These are phyloP conservation scores for Cephalopachus bancanus DNA, from an alignment of 2,797 vertebrate genomes.

Conservation along the genomic window DNA sequence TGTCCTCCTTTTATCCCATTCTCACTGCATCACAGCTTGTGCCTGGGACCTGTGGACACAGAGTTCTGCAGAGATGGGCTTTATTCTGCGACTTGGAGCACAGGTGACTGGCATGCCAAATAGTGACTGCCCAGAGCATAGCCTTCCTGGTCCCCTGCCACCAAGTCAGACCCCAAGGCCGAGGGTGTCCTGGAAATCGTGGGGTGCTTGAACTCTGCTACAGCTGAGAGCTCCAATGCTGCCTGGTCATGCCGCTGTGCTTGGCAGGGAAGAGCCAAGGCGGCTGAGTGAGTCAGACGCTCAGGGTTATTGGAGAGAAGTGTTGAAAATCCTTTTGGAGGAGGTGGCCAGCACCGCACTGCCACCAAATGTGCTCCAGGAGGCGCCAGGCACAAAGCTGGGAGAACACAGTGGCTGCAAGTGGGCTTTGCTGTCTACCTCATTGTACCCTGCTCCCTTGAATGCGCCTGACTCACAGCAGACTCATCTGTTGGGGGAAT, in stretches of 20 bases:
- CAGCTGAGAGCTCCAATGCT: not conserved
- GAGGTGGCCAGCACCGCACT: fast-evolving
- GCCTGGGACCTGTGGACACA: not conserved
- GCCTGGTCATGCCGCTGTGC: not conserved
- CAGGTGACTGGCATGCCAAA: not conserved
- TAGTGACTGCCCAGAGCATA: fast-evolving
- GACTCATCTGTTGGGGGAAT: not conserved
- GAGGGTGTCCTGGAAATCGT: not conserved
- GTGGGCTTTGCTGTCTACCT: not conserved
- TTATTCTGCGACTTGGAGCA: not conserved
- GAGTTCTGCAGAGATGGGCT: not conserved
- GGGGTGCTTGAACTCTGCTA: not conserved
- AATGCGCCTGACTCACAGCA: fast-evolving
- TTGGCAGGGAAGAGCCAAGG: not conserved
- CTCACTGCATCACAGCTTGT: not conserved
- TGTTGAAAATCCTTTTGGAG: not conserved
- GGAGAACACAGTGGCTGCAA: not conserved
- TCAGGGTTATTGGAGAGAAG: not conserved
- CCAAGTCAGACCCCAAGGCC: not conserved
- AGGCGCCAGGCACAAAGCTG: fast-evolving
- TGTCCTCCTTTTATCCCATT: not conserved
- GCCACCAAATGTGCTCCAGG: not conserved
- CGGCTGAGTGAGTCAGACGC: not conserved
- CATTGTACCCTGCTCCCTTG: not conserved
- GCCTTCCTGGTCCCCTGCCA: not conserved